A percentile compares a stretch with the other conserved stretches of the same genome.
Conservation (phyloP, 1,140 invertebrate species). For the Caenorhabditis brenneri region DNA sequence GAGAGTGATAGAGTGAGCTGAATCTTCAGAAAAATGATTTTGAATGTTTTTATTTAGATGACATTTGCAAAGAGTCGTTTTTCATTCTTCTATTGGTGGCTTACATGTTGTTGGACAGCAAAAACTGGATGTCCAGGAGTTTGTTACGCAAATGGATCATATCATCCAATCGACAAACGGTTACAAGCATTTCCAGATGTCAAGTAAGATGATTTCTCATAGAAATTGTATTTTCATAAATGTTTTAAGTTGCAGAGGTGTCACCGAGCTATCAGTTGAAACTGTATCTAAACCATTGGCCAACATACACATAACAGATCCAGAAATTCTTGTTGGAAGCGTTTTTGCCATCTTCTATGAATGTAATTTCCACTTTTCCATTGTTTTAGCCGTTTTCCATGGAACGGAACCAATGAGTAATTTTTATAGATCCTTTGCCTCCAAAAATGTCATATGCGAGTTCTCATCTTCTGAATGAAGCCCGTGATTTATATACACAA, state of each 20-base stretch:
- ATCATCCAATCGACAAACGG: conserved; percentile 60
- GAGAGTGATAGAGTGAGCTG: conserved; percentile 55
- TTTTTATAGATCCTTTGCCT: background rate
- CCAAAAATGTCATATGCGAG: conserved; percentile 14
- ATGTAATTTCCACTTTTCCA: background rate
- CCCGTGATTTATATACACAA: conserved; percentile 11
- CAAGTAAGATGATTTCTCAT: background rate
- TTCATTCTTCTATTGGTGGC: conserved; percentile 63
- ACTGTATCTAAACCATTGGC: conserved; percentile 39
- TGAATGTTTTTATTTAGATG: conserved; percentile 44
- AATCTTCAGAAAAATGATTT: background rate
- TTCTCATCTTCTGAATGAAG: background rate
- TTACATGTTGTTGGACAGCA: conserved; percentile 60
- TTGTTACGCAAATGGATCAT: conserved; percentile 65
- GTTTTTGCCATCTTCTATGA: conserved; percentile 36
- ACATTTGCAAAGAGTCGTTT: conserved; percentile 57
- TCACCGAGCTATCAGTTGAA: conserved; percentile 38
- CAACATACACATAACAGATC: conserved; percentile 35
- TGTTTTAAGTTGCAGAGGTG: conserved; percentile 34
- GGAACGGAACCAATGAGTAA: no score
- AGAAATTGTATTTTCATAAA: background rate
- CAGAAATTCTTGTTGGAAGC: conserved; percentile 29
- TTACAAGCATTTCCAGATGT: conserved; percentile 52
- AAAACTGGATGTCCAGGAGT: conserved; percentile 57
- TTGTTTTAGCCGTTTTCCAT: no score